Conservation (phyloP, 2,888 invertebrate genomes). For the Lepas anatifera region DNA sequence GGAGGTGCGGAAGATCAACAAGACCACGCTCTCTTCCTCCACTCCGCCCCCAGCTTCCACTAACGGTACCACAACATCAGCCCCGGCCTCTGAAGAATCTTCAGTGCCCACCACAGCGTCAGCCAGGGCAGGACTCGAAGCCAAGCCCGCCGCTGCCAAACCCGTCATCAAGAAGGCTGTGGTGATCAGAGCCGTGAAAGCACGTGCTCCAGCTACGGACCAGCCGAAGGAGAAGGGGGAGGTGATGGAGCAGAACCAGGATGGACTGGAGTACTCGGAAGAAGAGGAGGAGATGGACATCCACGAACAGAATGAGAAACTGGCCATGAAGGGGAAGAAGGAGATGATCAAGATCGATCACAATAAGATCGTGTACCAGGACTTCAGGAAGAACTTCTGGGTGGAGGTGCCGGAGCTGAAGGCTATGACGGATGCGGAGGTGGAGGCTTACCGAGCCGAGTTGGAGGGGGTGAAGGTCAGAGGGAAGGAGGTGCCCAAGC, state of each 20-base stretch:
- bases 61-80: not conserved
- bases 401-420: conserved; percentile 93
- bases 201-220: conserved; percentile 47
- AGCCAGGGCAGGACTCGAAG: not conserved
- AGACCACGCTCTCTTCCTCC: conserved; percentile 17
- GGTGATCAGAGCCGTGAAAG: conserved; percentile 51
- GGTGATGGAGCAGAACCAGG: conserved; percentile 97
- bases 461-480: conserved; percentile 91
- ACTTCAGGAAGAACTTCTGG: conserved; percentile 91
- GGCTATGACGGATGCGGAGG: conserved; percentile 76
- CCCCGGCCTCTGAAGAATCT: not conserved
- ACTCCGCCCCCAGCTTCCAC: conserved; percentile 22
- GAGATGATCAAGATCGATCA: conserved; percentile 90
- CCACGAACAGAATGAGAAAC: conserved; percentile 70
- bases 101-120: not conserved
- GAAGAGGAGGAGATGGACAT: conserved; percentile 93
- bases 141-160: too few species aligned
- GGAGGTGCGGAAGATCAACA: conserved; percentile 69
- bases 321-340: conserved; percentile 53
- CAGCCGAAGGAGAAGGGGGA: conserved; percentile 84
- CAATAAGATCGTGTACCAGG: conserved; percentile 66
- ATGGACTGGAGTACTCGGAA: conserved; percentile 90
- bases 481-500: conserved; percentile 92
- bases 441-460: conserved; percentile 71
- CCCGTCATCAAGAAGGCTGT: conserved; percentile 28